These are phyloP conservation scores for Kryphioiulus occultus DNA, from an alignment of 2,888 invertebrate species.

Conservation along the genomic window DNA sequence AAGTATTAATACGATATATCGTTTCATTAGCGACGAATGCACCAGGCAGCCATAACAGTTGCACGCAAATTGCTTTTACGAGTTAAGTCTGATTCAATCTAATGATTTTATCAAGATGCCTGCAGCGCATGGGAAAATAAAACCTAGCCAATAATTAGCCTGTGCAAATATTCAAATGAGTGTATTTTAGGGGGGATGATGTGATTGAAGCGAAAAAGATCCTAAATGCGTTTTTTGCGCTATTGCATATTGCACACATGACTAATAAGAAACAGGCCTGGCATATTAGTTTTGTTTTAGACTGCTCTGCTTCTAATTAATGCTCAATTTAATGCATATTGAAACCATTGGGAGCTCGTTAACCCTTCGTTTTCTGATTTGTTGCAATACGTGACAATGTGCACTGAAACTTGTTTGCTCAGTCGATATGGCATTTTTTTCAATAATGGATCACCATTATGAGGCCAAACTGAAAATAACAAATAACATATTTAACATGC, in stretches of 20 bases:
- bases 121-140: conserved; percentile 4
- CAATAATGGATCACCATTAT: no score
- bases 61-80: conserved; percentile 32
- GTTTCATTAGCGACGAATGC: conserved; percentile 1
- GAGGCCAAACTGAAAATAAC: no score
- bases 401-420: no score
- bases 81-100: conserved; percentile 20
- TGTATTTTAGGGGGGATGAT: not conserved
- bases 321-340: not conserved
- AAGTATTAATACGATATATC: not conserved
- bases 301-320: not conserved
- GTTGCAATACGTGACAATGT: not conserved
- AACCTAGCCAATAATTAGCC: conserved; percentile 21
- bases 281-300: not conserved
- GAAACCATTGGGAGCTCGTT: not conserved
- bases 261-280: not conserved
- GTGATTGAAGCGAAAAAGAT: not conserved
- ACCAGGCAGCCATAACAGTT: not conserved
- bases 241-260: not conserved
- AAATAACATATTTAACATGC: no score
- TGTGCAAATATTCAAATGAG: conserved; percentile 37
- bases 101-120: conserved; percentile 34
- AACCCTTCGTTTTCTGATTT: not conserved
- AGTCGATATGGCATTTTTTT: not conserved
- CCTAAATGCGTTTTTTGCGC: not conserved